Conservation (phyloP, 2,888 invertebrate species). For the Leptopilina drosophilae region DNA sequence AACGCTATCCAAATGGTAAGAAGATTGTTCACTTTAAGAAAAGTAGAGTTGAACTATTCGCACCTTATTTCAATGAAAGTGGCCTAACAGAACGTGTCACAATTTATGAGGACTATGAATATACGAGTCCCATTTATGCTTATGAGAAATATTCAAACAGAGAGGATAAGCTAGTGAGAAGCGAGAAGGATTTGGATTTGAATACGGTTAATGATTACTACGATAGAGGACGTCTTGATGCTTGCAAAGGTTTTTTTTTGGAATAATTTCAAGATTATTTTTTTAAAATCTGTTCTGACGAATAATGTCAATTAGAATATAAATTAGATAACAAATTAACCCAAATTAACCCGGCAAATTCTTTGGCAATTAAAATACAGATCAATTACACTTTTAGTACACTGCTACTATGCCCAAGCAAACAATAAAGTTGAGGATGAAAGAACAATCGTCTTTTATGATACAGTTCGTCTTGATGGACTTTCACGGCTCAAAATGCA, state of each 20-base stretch:
- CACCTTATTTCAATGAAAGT: constrained; percentile 86
- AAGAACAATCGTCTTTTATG: constrained; percentile 78
- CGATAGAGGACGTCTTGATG: constrained; percentile 83
- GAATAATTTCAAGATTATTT: neutral
- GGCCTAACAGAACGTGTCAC: constrained; percentile 84
- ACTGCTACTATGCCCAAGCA: constrained; percentile 71
- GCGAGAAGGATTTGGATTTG: constrained; percentile 79
- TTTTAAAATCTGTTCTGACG: too few relatives aligned
- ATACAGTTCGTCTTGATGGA: constrained; percentile 84
- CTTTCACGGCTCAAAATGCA: constrained; percentile 81
- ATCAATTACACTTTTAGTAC: constrained; percentile 66
- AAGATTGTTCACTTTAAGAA: constrained; percentile 85
- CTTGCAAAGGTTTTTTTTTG: constrained; percentile 83
- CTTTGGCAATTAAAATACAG: too few relatives aligned
- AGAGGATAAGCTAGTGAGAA: constrained; percentile 81
- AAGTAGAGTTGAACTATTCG: constrained; percentile 86
- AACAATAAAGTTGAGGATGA: constrained; percentile 68
- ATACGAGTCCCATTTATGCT: constrained; percentile 73
- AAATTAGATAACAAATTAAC: too few relatives aligned
- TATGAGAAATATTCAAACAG: constrained; percentile 78
- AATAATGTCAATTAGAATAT: too few relatives aligned
- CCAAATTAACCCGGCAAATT: too few relatives aligned
- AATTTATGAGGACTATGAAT: constrained; percentile 81
- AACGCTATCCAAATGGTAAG: constrained; percentile 86
- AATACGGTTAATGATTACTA: constrained; percentile 82